Evolutionary conservation across 2,888 invertebrate species (phyloP).

Genomic region (Synergus laeviventris): DNA sequence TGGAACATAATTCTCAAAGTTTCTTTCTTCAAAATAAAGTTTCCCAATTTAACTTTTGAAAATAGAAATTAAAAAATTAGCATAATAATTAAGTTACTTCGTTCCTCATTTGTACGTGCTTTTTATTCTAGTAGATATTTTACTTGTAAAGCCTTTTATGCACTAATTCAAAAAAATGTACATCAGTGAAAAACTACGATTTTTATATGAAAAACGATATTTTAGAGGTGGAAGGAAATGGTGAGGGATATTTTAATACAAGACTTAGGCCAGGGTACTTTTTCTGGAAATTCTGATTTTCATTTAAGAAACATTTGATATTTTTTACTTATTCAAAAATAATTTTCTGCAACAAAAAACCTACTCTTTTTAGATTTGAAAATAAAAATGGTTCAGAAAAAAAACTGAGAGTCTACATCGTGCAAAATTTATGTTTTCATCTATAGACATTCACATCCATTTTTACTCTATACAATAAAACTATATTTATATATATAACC

Average conservation of each 20-base stretch:
- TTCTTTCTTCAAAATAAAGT: too few relatives aligned
- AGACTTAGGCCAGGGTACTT: not conserved
- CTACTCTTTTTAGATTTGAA: not conserved
- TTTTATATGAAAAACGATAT: constrained; percentile 2
- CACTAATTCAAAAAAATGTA: not conserved
- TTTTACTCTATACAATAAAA: not conserved
- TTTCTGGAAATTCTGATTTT: not conserved
- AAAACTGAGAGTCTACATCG: not conserved
- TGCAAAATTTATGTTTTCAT: not conserved
- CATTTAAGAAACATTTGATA: not conserved
- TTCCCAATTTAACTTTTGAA: too few relatives aligned
- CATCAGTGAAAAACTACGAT: not conserved
- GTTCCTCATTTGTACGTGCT: not conserved
- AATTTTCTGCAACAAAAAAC: not conserved
- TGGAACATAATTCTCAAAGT: not conserved
- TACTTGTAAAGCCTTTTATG: not conserved
- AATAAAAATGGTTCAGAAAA: not conserved
- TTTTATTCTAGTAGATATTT: not conserved
- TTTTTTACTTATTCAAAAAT: not conserved
- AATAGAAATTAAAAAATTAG: not conserved
- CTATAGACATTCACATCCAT: not conserved
- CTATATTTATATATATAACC: too few relatives aligned
- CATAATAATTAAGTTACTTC: not conserved
- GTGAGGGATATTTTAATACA: not conserved
- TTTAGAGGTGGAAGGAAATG: not conserved